phyloP scores from a whole-genome alignment of 2,113 vertebrate species.

The Aptenodytes forsteri region DNA sequence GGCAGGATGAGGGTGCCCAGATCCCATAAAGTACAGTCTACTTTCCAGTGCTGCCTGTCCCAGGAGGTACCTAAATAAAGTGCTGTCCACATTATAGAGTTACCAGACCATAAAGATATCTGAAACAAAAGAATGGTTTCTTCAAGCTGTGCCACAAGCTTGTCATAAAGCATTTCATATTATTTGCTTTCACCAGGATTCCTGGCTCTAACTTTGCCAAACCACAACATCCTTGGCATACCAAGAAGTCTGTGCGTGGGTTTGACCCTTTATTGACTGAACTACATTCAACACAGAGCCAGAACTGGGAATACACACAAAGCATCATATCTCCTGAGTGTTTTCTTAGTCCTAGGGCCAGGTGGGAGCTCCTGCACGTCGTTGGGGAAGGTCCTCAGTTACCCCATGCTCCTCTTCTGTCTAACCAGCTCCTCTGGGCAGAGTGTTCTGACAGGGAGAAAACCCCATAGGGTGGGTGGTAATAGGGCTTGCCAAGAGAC shows the following conservation, averaged over 20 bases:
- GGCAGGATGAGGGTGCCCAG: not conserved
- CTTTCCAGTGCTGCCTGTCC: not conserved
- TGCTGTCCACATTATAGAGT: not conserved
- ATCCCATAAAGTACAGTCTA: not conserved
- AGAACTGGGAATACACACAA: not conserved
- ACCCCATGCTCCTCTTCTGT: not conserved
- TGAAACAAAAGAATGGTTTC: not conserved
- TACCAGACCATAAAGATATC: not conserved
- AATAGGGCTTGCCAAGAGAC: not conserved
- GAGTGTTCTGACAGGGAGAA: not conserved
- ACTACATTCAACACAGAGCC: not conserved
- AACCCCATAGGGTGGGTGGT: fast-evolving
- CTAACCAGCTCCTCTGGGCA: not conserved
- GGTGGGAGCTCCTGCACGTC: not conserved
- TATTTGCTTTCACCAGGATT: not conserved
- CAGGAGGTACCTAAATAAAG: not conserved
- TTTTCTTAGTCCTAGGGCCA: not conserved
- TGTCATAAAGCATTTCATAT: not conserved
- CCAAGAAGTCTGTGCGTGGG: fast-evolving
- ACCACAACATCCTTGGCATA: not conserved
- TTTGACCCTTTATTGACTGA: not conserved
- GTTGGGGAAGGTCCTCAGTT: not conserved
- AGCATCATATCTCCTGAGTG: not conserved
- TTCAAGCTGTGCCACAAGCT: not conserved
- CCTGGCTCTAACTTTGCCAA: not conserved